Conservation (phyloP, 2,888 invertebrate species). For the Scrobipalpa costella region DNA sequence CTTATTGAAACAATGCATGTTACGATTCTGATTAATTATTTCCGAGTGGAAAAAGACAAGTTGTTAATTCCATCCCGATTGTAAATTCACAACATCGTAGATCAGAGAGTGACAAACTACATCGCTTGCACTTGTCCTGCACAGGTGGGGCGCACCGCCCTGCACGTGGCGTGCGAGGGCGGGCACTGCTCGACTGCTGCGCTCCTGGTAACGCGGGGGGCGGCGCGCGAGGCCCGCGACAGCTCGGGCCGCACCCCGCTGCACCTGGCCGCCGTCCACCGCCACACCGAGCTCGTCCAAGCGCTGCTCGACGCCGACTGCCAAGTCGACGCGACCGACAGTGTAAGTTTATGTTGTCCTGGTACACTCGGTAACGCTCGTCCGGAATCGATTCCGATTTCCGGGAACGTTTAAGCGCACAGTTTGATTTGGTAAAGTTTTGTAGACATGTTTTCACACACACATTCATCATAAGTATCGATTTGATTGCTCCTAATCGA, state of each 20-base stretch:
- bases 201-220: slow-evolving; percentile 81
- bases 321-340: slow-evolving; percentile 78
- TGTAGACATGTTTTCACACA: no score
- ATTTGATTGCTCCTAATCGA: no score
- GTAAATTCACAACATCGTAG: no score
- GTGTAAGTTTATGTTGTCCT: slow-evolving; percentile 55
- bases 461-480: no score
- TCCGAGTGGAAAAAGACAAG: no score
- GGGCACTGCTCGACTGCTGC: slow-evolving; percentile 84
- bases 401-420: not conserved
- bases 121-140: slow-evolving; percentile 23
- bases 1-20: no score
- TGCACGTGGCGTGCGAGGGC: slow-evolving; percentile 86
- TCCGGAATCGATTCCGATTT: no score
- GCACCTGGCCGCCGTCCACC: slow-evolving; percentile 88
- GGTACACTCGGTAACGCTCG: slow-evolving; percentile 34
- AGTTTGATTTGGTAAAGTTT: not conserved
- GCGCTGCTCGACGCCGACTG: slow-evolving; percentile 85
- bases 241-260: slow-evolving; percentile 87
- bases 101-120: not conserved
- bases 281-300: slow-evolving; percentile 87
- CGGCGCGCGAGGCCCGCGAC: slow-evolving; percentile 85
- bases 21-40: no score
- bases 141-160: slow-evolving; percentile 82
- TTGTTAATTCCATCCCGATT: no score